A percentile compares a stretch with the other conserved stretches of the same genome.
These are phyloP conservation scores for Struthio camelus DNA, from an alignment of 2,113 vertebrate species.

Conservation along the genomic window DNA sequence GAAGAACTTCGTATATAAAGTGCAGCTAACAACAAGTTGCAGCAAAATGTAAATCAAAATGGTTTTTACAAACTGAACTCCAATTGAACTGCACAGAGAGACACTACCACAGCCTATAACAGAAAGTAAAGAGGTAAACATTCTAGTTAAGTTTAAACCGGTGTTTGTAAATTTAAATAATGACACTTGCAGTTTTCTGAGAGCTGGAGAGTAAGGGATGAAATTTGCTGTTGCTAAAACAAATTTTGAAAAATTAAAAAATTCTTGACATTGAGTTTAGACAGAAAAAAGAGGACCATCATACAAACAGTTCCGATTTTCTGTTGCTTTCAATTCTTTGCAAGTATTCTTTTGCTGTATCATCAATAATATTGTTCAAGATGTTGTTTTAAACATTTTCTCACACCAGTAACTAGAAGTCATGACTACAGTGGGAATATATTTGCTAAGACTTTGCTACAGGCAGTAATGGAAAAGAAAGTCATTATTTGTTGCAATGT, in stretches of 20 bases:
- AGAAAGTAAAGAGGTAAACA: not conserved
- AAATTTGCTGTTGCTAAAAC: not conserved
- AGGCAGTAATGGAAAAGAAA: not conserved
- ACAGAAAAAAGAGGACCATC: not conserved
- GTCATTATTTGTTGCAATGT: not conserved
- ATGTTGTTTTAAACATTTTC: not conserved
- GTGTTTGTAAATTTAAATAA: not conserved
- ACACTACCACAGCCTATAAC: not conserved
- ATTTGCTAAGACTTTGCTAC: not conserved
- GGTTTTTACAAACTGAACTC: not conserved
- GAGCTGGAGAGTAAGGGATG: not conserved
- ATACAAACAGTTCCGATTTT: not conserved
- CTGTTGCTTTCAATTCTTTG: not conserved
- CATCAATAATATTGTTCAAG: not conserved
- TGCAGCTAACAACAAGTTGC: not conserved
- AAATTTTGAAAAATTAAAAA: not conserved
- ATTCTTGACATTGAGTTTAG: not conserved
- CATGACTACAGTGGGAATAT: not conserved
- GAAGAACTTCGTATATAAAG: not conserved
- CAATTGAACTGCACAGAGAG: not conserved
- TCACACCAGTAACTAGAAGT: not conserved
- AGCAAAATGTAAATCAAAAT: not conserved
- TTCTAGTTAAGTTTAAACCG: not conserved
- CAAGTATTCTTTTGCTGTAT: not conserved
- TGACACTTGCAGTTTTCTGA: not conserved